Conservation (phyloP, 2,113 vertebrate species). For the Delphinapterus leucas region DNA sequence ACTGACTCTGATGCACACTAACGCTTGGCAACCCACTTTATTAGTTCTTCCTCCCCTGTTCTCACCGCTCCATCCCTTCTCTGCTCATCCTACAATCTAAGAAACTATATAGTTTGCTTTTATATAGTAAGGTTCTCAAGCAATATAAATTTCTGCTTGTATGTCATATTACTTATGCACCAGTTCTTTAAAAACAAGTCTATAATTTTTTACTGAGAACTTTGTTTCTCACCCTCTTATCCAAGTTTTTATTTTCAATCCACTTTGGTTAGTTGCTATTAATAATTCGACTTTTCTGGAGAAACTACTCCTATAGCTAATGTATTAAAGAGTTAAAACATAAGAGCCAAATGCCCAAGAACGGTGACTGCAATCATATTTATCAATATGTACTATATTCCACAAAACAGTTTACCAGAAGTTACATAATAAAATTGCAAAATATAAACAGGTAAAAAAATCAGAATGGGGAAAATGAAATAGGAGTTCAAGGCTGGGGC, state of each 20-base stretch:
- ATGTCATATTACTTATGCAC: neutral
- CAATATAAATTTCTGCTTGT: neutral
- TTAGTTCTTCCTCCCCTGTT: neutral
- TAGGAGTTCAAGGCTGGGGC: neutral
- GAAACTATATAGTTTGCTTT: neutral
- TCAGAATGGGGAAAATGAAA: neutral
- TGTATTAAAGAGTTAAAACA: neutral
- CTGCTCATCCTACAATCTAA: neutral
- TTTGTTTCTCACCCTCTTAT: neutral
- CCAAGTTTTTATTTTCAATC: neutral
- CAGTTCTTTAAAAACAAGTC: neutral
- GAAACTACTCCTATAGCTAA: neutral
- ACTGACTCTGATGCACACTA: neutral
- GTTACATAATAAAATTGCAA: neutral
- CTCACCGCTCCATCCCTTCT: neutral
- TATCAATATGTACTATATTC: neutral
- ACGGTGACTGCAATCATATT: neutral
- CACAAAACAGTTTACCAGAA: neutral
- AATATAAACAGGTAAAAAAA: neutral
- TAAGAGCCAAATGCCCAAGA: constrained; percentile 21
- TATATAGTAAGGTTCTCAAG: neutral
- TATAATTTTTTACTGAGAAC: neutral
- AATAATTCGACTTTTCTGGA: neutral
- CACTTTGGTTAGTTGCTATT: neutral
- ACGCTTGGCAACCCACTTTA: neutral